Percentiles rank a stretch among this genome's conserved stretches.
Evolutionary conservation across 2,797 vertebrate genomes (phyloP).

Genomic region (Labroides dimidiatus): DNA sequence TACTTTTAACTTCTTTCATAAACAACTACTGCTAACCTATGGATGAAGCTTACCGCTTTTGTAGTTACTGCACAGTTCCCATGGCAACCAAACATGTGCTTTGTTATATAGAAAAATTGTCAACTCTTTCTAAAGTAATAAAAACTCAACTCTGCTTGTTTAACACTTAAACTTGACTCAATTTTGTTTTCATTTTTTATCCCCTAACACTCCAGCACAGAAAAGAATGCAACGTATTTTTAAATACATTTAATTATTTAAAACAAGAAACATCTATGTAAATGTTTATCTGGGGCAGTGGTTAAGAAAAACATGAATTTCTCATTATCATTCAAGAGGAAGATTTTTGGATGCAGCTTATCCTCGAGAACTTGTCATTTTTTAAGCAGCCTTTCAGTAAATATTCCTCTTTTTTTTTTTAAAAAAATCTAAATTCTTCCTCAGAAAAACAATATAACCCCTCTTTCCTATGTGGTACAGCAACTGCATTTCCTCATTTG

Average conservation of each 20-base stretch:
- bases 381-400: constrained; percentile 6
- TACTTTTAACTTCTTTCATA: constrained; percentile 1
- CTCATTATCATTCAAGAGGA: neutral
- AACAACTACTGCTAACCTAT: constrained; percentile 8
- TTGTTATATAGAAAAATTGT: constrained; percentile 24
- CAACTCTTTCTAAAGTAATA: neutral
- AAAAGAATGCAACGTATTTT: constrained; percentile 2
- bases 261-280: constrained; percentile 6
- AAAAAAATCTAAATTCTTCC: constrained; percentile 23
- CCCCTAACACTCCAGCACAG: constrained; percentile 4
- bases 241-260: constrained; percentile 6
- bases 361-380: constrained; percentile 6
- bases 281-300: neutral
- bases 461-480: constrained; percentile 44
- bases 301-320: neutral
- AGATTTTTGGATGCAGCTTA: constrained; percentile 7
- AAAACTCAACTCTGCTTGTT: neutral
- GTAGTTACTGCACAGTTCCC: constrained; percentile 13
- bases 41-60: constrained; percentile 21
- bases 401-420: constrained; percentile 3
- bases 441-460: constrained; percentile 27
- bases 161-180: constrained; percentile 10
- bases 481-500: constrained; percentile 46
- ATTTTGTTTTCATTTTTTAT: neutral
- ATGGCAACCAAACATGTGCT: constrained; percentile 26